Percentiles rank a stretch among this genome's conserved stretches.
Conservation (phyloP, 1,140 invertebrate species). For the Gyrodactylus bullatarudis region DNA sequence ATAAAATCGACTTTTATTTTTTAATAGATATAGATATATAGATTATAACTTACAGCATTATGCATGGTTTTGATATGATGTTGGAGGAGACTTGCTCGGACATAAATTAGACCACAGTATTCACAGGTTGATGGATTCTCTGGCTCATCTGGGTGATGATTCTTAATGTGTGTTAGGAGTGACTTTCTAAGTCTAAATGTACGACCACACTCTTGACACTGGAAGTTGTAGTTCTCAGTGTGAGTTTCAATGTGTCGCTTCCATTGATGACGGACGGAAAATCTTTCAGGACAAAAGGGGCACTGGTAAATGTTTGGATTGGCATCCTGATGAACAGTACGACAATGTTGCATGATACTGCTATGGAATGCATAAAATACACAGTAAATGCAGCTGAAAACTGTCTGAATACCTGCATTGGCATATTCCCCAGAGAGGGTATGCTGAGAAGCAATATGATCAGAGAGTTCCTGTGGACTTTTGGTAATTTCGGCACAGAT, state of each 20-base stretch:
- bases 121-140: background rate
- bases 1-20: no score
- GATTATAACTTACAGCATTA: background rate
- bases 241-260: slow-evolving; percentile 2
- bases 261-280: background rate
- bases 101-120: background rate
- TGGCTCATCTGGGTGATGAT: background rate
- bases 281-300: background rate
- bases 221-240: background rate
- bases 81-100: background rate
- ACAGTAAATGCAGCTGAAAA: slow-evolving; percentile 4
- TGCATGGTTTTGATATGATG: background rate
- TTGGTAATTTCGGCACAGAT: background rate
- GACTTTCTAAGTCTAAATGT: background rate
- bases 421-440: background rate
- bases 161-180: background rate
- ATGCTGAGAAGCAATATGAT: slow-evolving; percentile 1
- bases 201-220: slow-evolving; percentile 1
- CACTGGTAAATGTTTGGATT: slow-evolving; percentile 5
- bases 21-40: no score
- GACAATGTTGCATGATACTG: background rate
- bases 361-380: background rate
- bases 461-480: background rate
- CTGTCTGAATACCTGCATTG: slow-evolving; percentile 5
- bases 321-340: background rate